A percentile compares a stretch with the other conserved stretches of the same genome.
phyloP scores from a whole-genome alignment of 2,888 invertebrate species.

The Dasysyrphus tricinctus region DNA sequence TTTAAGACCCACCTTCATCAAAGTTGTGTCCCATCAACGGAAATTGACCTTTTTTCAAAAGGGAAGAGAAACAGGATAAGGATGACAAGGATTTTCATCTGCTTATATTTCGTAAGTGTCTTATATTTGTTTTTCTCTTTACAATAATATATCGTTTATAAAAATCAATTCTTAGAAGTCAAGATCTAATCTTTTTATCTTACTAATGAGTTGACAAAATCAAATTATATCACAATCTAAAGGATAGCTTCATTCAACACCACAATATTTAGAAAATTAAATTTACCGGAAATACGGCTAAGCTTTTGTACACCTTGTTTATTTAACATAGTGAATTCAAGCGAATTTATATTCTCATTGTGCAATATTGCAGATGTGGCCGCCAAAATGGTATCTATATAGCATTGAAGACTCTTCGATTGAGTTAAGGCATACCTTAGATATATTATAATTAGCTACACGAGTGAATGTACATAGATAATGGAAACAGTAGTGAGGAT shows the following conservation, averaged over 20 bases:
- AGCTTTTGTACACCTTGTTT: not conserved
- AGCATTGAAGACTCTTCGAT: conserved; percentile 39
- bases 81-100: conserved; percentile 30
- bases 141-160: not conserved
- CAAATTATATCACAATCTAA: not conserved
- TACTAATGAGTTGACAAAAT: conserved; percentile 32
- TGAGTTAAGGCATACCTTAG: conserved; percentile 26
- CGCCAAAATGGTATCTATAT: conserved; percentile 10
- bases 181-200: conserved; percentile 29
- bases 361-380: conserved; percentile 29
- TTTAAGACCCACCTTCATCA: conserved; percentile 31
- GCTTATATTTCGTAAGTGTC: not conserved
- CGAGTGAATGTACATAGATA: not conserved
- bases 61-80: not conserved
- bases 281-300: not conserved
- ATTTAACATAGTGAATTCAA: conserved; percentile 2
- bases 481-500: conserved; percentile 2
- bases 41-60: conserved; percentile 62
- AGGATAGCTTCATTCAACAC: not conserved
- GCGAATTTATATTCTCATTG: conserved; percentile 9
- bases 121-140: not conserved
- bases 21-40: conserved; percentile 41
- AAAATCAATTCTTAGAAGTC: not conserved
- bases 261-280: not conserved
- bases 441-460: conserved; percentile 53